Evolutionary conservation across 2,113 vertebrate species (phyloP).

Genomic region (Gopherus flavomarginatus): DNA sequence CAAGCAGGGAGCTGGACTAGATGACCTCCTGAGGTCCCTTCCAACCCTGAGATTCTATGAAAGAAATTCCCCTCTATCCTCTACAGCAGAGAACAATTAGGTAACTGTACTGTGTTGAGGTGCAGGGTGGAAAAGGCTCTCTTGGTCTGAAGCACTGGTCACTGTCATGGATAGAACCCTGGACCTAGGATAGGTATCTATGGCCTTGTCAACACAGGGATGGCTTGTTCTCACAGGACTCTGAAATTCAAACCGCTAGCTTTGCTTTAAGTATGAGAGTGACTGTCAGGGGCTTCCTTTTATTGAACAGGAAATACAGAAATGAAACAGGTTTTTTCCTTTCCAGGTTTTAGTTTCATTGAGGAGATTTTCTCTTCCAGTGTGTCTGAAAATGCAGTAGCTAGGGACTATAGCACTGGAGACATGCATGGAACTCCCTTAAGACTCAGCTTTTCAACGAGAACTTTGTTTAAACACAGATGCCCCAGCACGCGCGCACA

Average conservation of each 20-base stretch:
- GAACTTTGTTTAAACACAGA: not conserved
- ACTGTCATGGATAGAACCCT: not conserved
- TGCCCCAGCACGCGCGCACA: not conserved
- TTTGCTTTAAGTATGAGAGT: not conserved
- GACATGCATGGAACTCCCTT: not conserved
- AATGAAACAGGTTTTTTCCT: not conserved
- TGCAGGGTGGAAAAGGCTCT: not conserved
- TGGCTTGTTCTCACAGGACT: not conserved
- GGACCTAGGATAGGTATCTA: not conserved
- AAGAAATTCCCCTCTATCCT: not conserved
- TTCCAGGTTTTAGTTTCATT: not conserved
- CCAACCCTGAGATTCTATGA: too few relatives aligned
- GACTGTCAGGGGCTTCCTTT: not conserved
- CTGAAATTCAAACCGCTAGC: constrained; percentile 16
- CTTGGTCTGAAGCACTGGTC: not conserved
- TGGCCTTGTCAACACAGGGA: not conserved
- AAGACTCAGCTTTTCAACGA: not conserved
- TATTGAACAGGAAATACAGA: not conserved
- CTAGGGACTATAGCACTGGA: not conserved
- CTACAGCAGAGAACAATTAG: not conserved
- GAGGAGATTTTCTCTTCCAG: not conserved
- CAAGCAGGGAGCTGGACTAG: too few relatives aligned
- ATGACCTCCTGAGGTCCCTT: too few relatives aligned
- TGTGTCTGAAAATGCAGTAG: not conserved
- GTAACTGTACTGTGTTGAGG: not conserved